phyloP scores from a whole-genome alignment of 2,797 vertebrate genomes.

The Galago senegalensis region DNA sequence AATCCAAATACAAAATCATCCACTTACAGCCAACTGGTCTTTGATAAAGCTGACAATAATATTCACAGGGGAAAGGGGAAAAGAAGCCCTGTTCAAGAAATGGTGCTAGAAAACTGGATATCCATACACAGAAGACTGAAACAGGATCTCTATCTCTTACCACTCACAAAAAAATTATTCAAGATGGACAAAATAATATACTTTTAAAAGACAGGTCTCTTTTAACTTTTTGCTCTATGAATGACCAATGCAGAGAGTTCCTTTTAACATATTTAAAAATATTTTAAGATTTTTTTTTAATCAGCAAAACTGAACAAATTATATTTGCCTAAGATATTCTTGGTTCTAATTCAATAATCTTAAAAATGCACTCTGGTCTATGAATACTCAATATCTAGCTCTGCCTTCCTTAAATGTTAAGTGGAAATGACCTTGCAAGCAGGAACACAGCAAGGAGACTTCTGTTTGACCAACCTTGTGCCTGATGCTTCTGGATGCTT shows the following conservation, averaged over 20 bases:
- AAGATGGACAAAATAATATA: not conserved
- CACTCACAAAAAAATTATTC: not conserved
- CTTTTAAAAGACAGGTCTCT: not conserved
- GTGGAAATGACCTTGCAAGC: not conserved
- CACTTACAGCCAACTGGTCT: not conserved
- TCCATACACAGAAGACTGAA: not conserved
- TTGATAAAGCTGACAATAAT: not conserved
- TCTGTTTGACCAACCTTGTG: not conserved
- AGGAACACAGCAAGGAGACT: not conserved
- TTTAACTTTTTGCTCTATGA: not conserved
- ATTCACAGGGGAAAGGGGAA: not conserved
- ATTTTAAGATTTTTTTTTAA: conserved; percentile 26
- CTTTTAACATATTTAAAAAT: conserved; percentile 53
- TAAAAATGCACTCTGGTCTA: conserved; percentile 1
- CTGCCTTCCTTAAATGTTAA: not conserved
- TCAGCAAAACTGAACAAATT: conserved; percentile 10
- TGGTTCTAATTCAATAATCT: conserved; percentile 50
- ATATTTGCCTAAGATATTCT: conserved; percentile 39
- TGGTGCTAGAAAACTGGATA: not conserved
- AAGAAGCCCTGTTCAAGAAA: not conserved
- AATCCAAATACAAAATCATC: not conserved
- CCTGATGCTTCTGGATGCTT: not conserved
- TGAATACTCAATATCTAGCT: not conserved
- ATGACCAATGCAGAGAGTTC: not conserved
- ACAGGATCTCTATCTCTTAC: not conserved